A percentile compares a stretch with the other conserved stretches of the same genome.
Evolutionary conservation across 2,888 invertebrate species (phyloP).

Genomic region (Gymnoscelis rufifasciata): DNA sequence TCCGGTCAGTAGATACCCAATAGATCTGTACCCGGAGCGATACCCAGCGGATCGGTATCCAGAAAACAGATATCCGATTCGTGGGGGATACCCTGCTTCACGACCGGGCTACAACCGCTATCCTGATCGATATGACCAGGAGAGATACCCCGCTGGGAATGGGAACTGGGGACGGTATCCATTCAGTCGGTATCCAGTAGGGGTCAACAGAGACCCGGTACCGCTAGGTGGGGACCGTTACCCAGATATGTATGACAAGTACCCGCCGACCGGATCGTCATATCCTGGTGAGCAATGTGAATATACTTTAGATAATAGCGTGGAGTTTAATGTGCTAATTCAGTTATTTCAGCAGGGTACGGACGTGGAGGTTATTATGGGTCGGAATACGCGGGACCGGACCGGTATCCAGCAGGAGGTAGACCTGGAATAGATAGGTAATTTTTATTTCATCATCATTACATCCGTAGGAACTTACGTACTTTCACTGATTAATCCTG

Average conservation of each 20-base stretch:
- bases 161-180: slow-evolving; percentile 70
- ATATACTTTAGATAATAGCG: slow-evolving; percentile 22
- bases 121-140: slow-evolving; percentile 74
- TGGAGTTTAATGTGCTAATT: slow-evolving; percentile 26
- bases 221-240: slow-evolving; percentile 74
- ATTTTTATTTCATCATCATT: slow-evolving; percentile 1
- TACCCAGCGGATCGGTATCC: slow-evolving; percentile 56
- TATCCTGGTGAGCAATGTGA: slow-evolving; percentile 68
- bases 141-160: slow-evolving; percentile 52
- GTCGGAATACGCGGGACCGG: slow-evolving; percentile 54
- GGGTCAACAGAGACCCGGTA: slow-evolving; percentile 70
- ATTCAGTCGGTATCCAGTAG: slow-evolving; percentile 64
- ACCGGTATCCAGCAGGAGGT: slow-evolving; percentile 70
- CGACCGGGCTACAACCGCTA: slow-evolving; percentile 56
- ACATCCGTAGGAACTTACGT: too few species aligned
- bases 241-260: slow-evolving; percentile 75
- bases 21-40: slow-evolving; percentile 58
- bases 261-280: slow-evolving; percentile 75
- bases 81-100: slow-evolving; percentile 52
- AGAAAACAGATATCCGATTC: slow-evolving; percentile 55
- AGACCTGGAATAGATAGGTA: slow-evolving; percentile 71
- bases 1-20: slow-evolving; percentile 62
- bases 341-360: slow-evolving; percentile 35
- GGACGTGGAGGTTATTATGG: slow-evolving; percentile 67
- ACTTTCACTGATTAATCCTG: too few species aligned